Conservation (phyloP, 2,113 vertebrate genomes). For the Nibea coibor region DNA sequence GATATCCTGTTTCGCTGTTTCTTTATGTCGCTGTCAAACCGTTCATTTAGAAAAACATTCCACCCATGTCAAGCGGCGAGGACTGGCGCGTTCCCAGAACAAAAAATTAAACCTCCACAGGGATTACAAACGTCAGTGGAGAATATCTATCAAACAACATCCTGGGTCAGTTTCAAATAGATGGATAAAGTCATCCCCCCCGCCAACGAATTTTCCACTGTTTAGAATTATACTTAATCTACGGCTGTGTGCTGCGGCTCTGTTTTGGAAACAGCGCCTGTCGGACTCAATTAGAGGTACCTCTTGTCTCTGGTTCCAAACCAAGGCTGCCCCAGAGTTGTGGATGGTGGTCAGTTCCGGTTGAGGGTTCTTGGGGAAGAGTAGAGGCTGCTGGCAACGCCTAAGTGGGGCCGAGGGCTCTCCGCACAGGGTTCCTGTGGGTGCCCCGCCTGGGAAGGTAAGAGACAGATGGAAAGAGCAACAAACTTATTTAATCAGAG, state of each 20-base stretch:
- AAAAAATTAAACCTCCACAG: slow-evolving; percentile 40
- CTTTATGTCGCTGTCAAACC: slow-evolving; percentile 14
- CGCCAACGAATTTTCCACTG: slow-evolving; percentile 31
- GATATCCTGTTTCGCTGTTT: background rate
- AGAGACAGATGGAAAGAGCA: slow-evolving; percentile 8
- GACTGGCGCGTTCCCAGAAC: slow-evolving; percentile 9
- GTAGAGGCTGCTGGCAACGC: slow-evolving; percentile 82
- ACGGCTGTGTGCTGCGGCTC: slow-evolving; percentile 14
- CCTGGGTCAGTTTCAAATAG: slow-evolving; percentile 52
- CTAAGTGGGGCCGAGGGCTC: slow-evolving; percentile 85
- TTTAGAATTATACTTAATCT: slow-evolving; percentile 59
- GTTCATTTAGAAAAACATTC: slow-evolving; percentile 3
- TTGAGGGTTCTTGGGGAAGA: slow-evolving; percentile 80
- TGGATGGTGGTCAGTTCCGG: slow-evolving; percentile 79
- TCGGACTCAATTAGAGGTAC: slow-evolving; percentile 45
- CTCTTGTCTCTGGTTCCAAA: slow-evolving; percentile 74
- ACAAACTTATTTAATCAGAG: background rate
- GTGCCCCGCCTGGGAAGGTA: slow-evolving; percentile 70
- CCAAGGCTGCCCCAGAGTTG: slow-evolving; percentile 76
- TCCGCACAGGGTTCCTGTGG: slow-evolving; percentile 83
- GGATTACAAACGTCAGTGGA: slow-evolving; percentile 48
- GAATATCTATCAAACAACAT: slow-evolving; percentile 49
- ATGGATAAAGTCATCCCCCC: slow-evolving; percentile 37
- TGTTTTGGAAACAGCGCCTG: slow-evolving; percentile 65
- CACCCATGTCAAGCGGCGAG: background rate